Conservation (phyloP, 2,797 vertebrate genomes). For the Calcarius lapponicus region DNA sequence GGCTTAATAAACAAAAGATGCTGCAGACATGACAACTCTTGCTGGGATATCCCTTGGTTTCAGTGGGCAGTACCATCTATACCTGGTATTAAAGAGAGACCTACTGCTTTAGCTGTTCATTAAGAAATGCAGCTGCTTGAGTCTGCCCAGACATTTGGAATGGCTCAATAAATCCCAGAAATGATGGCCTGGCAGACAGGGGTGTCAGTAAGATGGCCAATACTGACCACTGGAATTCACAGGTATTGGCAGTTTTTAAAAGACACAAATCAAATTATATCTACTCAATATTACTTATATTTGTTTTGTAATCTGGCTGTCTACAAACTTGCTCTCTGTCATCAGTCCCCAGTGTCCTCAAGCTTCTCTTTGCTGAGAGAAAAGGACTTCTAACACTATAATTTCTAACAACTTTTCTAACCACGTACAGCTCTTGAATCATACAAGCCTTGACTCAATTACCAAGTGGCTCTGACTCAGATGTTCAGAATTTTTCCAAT, state of each 20-base stretch:
- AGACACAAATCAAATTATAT: background rate
- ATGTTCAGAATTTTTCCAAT: slow-evolving; percentile 9
- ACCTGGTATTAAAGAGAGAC: background rate
- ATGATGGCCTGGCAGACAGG: background rate
- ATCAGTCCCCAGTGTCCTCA: background rate
- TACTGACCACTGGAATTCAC: background rate
- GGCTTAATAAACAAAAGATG: background rate
- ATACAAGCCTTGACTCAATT: background rate
- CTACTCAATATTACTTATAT: background rate
- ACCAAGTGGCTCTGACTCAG: background rate
- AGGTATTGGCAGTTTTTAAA: background rate
- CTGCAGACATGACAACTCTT: background rate
- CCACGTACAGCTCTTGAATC: background rate
- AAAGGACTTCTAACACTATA: background rate
- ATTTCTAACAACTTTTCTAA: slow-evolving; percentile 6
- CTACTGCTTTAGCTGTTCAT: background rate
- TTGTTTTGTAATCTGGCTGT: background rate
- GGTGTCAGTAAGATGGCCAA: background rate
- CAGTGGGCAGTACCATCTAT: background rate
- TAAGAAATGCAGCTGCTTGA: background rate
- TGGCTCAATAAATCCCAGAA: background rate
- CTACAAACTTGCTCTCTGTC: background rate
- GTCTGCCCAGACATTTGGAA: background rate
- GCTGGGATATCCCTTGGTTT: background rate
- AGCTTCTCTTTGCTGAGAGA: background rate